These are phyloP conservation scores for Rhynchomys soricoides DNA, from an alignment of 2,113 vertebrate genomes.

Conservation along the genomic window DNA sequence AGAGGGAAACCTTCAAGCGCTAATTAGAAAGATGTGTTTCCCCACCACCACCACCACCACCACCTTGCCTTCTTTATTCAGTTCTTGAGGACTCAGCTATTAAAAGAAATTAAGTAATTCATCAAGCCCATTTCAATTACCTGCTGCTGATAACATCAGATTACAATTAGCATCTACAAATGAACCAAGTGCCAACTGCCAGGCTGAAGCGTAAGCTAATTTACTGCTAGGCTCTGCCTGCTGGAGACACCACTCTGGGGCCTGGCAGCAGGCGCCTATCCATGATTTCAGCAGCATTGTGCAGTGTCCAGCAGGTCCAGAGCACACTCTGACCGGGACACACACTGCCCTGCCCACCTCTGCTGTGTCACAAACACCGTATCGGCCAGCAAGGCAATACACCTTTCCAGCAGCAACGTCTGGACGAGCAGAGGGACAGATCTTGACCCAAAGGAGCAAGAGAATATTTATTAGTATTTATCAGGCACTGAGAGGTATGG, in stretches of 20 bases:
- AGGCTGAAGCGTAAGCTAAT: conserved; percentile 86
- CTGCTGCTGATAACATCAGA: conserved; percentile 93
- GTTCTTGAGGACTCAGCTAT: conserved; percentile 93
- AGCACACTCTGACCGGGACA: conserved; percentile 32
- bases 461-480: conserved; percentile 73
- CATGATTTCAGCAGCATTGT: conserved; percentile 68
- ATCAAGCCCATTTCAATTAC: conserved; percentile 98
- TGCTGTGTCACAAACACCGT: conserved; percentile 10
- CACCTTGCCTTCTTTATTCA: conserved; percentile 93
- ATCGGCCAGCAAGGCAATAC: conserved; percentile 60
- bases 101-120: conserved; percentile 97
- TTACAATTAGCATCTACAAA: conserved; percentile 92
- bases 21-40: conserved; percentile 90
- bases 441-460: conserved; percentile 47
- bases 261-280: conserved; percentile 78
- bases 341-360: conserved; percentile 1
- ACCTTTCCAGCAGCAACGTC: conserved; percentile 61
- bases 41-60: too few species aligned
- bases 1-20: conserved; percentile 77
- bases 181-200: conserved; percentile 85
- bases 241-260: conserved; percentile 62
- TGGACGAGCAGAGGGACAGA: conserved; percentile 68
- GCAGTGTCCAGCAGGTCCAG: conserved; percentile 58
- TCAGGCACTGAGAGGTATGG: conserved; percentile 61
- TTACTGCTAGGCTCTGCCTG: conserved; percentile 79